Evolutionary conservation across 1,140 invertebrate genomes (phyloP), one percentile per base, ranked within the genome.

Genomic region (Brachionus manjavacas): DNA sequence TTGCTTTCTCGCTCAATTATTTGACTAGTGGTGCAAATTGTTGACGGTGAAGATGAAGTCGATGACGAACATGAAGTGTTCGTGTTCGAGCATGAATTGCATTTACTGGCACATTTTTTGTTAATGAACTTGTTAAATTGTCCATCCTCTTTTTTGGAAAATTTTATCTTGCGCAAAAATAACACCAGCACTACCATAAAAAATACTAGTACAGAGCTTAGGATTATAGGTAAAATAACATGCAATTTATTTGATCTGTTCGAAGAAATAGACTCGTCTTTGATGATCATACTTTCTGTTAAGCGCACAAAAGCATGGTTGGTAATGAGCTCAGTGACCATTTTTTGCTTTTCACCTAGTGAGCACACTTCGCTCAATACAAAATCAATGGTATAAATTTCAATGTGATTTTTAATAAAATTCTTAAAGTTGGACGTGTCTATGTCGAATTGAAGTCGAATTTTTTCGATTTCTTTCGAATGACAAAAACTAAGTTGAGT

Each of bases 1-100:
- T 81, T 81, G 23, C 79, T 81, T 64, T 81, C 64, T 64, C 79
- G 20, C 12, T 81, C 79, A 43, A 81, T 81, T 64, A 81, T 81
- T 68, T 81, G 79, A 81, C 79, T 81, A 2, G 79, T 68, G 25
- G 79, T 81, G 23, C 79, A 81, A 35, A 68, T 81, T 16, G 79
- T 81, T 20, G 79, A 81, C 9, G 79, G 79, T 4, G 79, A 64
- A 1, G 79, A 81, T 39, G 79, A 31, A 12, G 79, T 64, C 2
- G 79, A 81, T 16, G 79, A 81, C 0, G 79, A 81, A 64, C 35
- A 81, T 68, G 79, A 81, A 11, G 79, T 64, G 12, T 81, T 81
- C 6, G 31, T 68, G 64, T 55, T 76, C 2, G 41, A 49, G 25
- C 72, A 76, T 25, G 72, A 49, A 25, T 76, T 76, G 20, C 72